Evolutionary conservation across 1,140 invertebrate genomes (phyloP).

Genomic region (Chironomus tepperi): DNA sequence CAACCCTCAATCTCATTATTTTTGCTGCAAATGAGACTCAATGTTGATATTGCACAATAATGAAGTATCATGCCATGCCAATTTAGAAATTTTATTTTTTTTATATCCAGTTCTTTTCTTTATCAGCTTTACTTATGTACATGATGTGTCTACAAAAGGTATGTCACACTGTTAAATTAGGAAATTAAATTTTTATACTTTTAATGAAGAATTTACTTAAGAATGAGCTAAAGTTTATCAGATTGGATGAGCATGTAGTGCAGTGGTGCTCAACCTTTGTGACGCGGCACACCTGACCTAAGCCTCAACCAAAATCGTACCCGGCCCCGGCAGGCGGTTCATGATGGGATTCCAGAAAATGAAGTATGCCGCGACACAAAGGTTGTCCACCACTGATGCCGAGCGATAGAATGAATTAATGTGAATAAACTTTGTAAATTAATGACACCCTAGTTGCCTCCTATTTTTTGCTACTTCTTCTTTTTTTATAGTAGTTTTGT

Average conservation of each 20-base stretch:
- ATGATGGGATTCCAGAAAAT: no score
- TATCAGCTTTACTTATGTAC: no score
- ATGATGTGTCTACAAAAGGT: no score
- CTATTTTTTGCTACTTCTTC: neutral
- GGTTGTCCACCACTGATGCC: no score
- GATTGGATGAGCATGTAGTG: neutral
- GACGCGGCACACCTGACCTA: no score
- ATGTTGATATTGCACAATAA: neutral
- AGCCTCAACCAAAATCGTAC: no score
- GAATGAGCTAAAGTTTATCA: neutral
- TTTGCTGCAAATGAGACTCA: neutral
- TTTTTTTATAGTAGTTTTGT: neutral
- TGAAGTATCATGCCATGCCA: neutral
- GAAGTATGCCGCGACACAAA: no score
- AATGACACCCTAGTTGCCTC: neutral
- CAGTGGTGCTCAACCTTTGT: no score
- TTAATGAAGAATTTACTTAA: constrained; percentile 2
- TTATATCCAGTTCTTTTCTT: neutral
- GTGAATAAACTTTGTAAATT: constrained; percentile 9
- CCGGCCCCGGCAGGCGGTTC: no score
- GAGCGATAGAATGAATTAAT: neutral
- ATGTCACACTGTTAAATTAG: neutral
- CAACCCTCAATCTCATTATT: neutral
- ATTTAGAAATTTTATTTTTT: neutral
- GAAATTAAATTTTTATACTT: constrained; percentile 10